Base-by-base conservation (phyloP, 2,888 invertebrate genomes). In the Lepidochitona cinerea region DNA sequence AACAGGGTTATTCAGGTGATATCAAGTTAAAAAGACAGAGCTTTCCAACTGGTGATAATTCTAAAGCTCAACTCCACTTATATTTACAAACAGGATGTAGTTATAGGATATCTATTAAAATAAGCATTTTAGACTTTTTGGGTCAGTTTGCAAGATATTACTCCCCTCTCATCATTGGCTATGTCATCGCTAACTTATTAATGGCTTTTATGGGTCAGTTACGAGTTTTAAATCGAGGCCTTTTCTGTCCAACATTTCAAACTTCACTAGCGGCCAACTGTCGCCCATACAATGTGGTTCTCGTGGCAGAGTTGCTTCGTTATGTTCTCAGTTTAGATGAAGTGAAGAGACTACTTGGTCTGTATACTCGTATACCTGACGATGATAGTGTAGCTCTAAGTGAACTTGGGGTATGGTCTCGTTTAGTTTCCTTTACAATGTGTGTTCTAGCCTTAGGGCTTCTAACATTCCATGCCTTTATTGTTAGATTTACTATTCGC, bases 121-220 rank as follows among this genome's bases (percentile, higher is more conserved):
- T 26, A 29, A 32, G 12, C 14, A 23, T 59, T 29, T 29, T 59
- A 14, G 59, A 59, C 9, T 29, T 12, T 29, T 14, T 23, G 32
- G 59, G 59, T 14, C 94, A 95, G 84, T 88, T 95, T 37, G 93
- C 93, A 1, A 92, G 94, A 49, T 93, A 94, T 88, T 95, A 94
- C 87, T 92, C 93, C 0, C 92, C 94, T 0, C 91, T 94, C 79
- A 83, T 96, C 7, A 91, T 94, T 0, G 93, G 94, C 0, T 94
- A 95, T 87, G 88, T 94, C 71, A 83, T 85, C n/a, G 83, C 82
- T 23, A 80, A 83, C 7, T 35, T 88, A 18, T 74, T 88, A 69
- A 84, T 87, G 82, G 78, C 79, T 0, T 65, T 88, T 74, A 76
- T 79, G 0, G 70, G 79, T 71, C 81, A 82, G 64, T 70, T 83